Evolutionary conservation across 2,888 invertebrate genomes (phyloP).

Genomic region (Strigamia transsilvanica): DNA sequence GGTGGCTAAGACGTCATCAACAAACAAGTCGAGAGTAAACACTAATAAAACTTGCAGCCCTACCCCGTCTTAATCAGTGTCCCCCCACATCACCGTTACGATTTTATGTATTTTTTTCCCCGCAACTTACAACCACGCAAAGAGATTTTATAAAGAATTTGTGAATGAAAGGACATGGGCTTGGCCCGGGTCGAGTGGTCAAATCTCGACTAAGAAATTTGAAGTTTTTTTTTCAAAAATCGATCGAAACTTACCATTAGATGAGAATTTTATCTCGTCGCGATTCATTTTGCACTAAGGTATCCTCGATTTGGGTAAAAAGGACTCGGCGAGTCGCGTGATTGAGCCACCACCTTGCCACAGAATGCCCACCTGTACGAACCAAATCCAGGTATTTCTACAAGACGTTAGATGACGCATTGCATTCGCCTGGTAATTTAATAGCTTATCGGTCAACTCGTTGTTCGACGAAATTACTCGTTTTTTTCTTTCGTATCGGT

Average conservation of each 20-base stretch:
- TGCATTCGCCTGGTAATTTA: not conserved
- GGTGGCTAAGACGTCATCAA: slow-evolving; percentile 43
- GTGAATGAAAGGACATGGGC: not conserved
- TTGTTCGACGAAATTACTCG: not conserved
- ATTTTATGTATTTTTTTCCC: not conserved
- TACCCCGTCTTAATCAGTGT: not conserved
- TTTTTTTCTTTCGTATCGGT: too few relatives aligned
- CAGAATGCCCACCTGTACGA: slow-evolving; percentile 45
- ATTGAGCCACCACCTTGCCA: slow-evolving; percentile 37
- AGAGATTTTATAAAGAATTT: not conserved
- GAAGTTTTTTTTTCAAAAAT: not conserved
- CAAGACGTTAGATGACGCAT: not conserved
- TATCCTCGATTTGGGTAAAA: not conserved
- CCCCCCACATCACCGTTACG: not conserved
- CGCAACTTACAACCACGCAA: too few relatives aligned
- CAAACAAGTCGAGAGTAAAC: slow-evolving; percentile 16
- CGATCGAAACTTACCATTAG: not conserved
- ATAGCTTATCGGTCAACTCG: not conserved
- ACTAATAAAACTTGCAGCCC: not conserved
- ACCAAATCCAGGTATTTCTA: slow-evolving; percentile 4
- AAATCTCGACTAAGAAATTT: not conserved
- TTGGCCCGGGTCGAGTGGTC: not conserved
- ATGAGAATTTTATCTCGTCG: not conserved
- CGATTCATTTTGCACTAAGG: not conserved
- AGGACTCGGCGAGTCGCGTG: not conserved